Evolutionary conservation across 2,797 vertebrate species (phyloP).

Genomic region (Spinus pinus): DNA sequence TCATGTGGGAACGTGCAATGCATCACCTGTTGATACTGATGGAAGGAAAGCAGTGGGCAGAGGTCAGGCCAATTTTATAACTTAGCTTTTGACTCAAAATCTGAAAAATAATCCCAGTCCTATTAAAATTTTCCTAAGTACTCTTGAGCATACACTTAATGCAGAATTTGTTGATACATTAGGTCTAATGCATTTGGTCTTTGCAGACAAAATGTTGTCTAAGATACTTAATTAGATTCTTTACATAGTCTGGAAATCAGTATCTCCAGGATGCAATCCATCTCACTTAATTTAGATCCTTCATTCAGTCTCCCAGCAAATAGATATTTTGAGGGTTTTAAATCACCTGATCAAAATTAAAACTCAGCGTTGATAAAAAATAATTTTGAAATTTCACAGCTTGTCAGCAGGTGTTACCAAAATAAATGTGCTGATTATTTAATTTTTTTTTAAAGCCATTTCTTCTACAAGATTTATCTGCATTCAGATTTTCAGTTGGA

Average conservation of each 20-base stretch:
- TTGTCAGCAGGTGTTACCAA: neutral
- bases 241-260: neutral
- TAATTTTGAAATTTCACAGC: neutral
- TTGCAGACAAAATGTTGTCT: neutral
- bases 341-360: neutral
- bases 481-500: neutral
- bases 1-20: neutral
- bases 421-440: neutral
- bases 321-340: neutral
- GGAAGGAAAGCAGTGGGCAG: neutral
- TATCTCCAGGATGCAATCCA: neutral
- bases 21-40: neutral
- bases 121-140: neutral
- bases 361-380: neutral
- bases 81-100: neutral
- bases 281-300: neutral
- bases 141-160: neutral
- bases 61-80: neutral
- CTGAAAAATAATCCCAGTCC: neutral
- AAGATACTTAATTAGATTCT: neutral
- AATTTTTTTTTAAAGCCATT: accelerated
- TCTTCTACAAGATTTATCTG: neutral
- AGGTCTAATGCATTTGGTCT: neutral
- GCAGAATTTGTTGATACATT: neutral
- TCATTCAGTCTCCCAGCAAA: neutral